These are phyloP conservation scores for Brachyopa scutellaris DNA, from an alignment of 2,888 invertebrate genomes.

Conservation along the genomic window DNA sequence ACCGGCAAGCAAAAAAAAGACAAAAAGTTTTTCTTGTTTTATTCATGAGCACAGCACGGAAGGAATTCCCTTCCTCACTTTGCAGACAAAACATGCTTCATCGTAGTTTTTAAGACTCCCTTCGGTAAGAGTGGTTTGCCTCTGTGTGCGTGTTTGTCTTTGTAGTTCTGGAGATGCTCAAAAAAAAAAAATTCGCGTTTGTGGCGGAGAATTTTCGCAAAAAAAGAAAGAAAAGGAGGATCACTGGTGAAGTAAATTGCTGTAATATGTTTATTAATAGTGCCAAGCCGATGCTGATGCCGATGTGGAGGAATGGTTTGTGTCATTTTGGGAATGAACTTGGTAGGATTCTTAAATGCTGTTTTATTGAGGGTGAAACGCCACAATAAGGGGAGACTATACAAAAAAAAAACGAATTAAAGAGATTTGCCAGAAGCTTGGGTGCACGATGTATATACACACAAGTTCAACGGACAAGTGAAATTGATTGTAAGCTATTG, in stretches of 20 bases:
- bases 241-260: slow-evolving; percentile 36
- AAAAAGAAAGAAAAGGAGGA: background rate
- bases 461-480: slow-evolving; percentile 9
- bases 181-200: slow-evolving; percentile 32
- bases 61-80: slow-evolving; percentile 51
- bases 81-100: slow-evolving; percentile 45
- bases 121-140: background rate
- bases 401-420: slow-evolving; percentile 31
- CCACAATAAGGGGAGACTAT: slow-evolving; percentile 17
- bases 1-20: slow-evolving; percentile 13
- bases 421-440: slow-evolving; percentile 8
- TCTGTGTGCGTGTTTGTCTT: background rate
- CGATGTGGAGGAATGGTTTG: slow-evolving; percentile 59
- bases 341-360: slow-evolving; percentile 16
- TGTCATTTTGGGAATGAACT: slow-evolving; percentile 55
- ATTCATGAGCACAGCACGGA: slow-evolving; percentile 65
- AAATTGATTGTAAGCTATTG: slow-evolving; percentile 37
- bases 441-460: no score
- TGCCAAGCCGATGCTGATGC: background rate
- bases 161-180: slow-evolving; percentile 17
- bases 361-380: slow-evolving; percentile 11
- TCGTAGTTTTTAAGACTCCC: slow-evolving; percentile 20
- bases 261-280: slow-evolving; percentile 71
- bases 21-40: slow-evolving; percentile 47
- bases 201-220: slow-evolving; percentile 12